Evolutionary conservation across 2,888 invertebrate genomes (phyloP).

Genomic region (Papilio demoleus): DNA sequence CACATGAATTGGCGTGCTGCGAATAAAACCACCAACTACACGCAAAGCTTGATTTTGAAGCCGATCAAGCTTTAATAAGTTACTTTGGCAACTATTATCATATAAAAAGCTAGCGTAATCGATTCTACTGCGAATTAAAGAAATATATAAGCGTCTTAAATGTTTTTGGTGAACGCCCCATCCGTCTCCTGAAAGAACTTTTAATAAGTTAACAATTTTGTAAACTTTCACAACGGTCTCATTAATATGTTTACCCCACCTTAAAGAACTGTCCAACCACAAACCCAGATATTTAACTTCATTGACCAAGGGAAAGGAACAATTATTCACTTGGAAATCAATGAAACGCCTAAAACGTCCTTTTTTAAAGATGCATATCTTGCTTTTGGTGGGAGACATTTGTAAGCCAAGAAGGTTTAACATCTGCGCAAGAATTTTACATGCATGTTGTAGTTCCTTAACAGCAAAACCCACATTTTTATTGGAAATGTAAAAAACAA

Average conservation of each 20-base stretch:
- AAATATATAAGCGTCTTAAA: not conserved
- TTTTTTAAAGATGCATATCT: not conserved
- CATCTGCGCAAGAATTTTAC: not conserved
- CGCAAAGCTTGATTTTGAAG: no score
- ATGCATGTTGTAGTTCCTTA: not conserved
- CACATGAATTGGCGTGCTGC: conserved; percentile 3
- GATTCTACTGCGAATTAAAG: not conserved
- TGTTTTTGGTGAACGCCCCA: not conserved
- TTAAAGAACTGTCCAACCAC: conserved; percentile 9
- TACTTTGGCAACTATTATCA: not conserved
- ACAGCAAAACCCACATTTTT: conserved; percentile 11
- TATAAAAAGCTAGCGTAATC: conserved; percentile 1
- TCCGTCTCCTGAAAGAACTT: not conserved
- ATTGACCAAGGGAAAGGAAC: not conserved
- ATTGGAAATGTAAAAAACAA: conserved; percentile 36
- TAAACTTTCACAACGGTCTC: not conserved
- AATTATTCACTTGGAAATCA: not conserved
- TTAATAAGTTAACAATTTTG: not conserved
- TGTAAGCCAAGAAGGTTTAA: not conserved
- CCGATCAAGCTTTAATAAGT: no score
- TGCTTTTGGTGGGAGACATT: conserved; percentile 4
- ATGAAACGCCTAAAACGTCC: not conserved
- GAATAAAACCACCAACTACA: no score
- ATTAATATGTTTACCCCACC: conserved; percentile 15
- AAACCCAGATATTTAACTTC: conserved; percentile 7